Conservation (phyloP, 2,113 vertebrate species). For the Sinocyclocheilus grahami region DNA sequence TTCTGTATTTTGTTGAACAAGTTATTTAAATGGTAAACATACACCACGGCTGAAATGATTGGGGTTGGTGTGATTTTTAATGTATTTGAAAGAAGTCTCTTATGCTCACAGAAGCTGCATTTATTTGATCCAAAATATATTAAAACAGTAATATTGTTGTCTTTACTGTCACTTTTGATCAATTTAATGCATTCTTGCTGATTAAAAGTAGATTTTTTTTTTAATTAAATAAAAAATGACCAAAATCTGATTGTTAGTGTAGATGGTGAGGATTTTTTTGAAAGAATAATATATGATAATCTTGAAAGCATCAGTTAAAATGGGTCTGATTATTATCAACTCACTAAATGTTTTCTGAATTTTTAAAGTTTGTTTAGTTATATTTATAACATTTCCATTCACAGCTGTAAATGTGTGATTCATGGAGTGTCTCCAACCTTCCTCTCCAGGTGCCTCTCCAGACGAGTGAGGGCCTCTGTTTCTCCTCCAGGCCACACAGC, state of each 20-base stretch:
- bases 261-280: not conserved
- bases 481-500: conserved; percentile 98
- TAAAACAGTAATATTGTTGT: no score
- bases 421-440: conserved; percentile 77
- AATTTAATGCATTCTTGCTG: not conserved
- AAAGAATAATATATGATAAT: no score
- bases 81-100: no score
- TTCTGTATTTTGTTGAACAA: not conserved
- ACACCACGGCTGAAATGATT: no score
- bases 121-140: no score
- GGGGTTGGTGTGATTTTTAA: no score
- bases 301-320: not conserved
- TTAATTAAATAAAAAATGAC: not conserved
- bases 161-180: not conserved
- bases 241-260: not conserved
- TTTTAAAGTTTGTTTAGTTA: not conserved
- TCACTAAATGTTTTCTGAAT: not conserved
- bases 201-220: not conserved
- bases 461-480: conserved; percentile 91
- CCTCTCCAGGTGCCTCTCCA: conserved; percentile 95
- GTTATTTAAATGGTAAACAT: no score
- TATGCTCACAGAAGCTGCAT: no score
- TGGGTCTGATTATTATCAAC: not conserved
- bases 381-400: not conserved
- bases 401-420: not conserved